These are phyloP conservation scores for Pristionchus fissidentatus DNA, from an alignment of 2,888 invertebrate species.

Conservation along the genomic window DNA sequence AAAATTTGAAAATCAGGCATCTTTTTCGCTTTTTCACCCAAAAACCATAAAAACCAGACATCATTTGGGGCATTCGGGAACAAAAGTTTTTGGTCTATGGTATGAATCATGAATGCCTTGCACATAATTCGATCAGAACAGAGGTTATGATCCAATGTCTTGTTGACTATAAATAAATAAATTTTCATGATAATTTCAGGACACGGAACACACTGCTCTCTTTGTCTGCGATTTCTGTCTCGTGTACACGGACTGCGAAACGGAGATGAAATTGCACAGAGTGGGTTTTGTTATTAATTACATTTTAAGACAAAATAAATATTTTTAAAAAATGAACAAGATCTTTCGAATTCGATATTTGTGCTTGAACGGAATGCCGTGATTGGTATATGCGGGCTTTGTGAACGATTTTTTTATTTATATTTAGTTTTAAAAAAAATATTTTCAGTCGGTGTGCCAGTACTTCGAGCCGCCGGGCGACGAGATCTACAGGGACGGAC, in stretches of 20 bases:
- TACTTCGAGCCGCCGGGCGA: slow-evolving; percentile 87
- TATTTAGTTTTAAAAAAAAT: no score
- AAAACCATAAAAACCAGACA: no score
- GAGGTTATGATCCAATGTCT: no score
- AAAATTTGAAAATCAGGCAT: no score
- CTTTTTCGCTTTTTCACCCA: no score
- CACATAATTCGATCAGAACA: not conserved
- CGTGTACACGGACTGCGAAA: slow-evolving; percentile 56
- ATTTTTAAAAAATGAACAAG: not conserved
- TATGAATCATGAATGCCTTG: not conserved
- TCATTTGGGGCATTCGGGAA: no score
- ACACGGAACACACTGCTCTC: slow-evolving; percentile 47
- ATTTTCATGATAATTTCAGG: not conserved
- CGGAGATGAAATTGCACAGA: not conserved
- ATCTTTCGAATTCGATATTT: not conserved
- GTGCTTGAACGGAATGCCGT: no score
- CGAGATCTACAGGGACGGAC: slow-evolving; percentile 93
- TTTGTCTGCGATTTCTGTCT: slow-evolving; percentile 72
- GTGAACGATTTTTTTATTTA: no score
- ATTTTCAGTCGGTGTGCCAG: not conserved
- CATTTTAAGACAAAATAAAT: not conserved
- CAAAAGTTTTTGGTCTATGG: no score
- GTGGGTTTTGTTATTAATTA: not conserved
- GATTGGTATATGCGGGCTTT: no score
- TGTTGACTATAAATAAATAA: no score